Percentiles rank a stretch among this genome's conserved stretches.
These are phyloP conservation scores for Phoxinus phoxinus DNA, from an alignment of 2,113 vertebrate species.

Conservation along the genomic window DNA sequence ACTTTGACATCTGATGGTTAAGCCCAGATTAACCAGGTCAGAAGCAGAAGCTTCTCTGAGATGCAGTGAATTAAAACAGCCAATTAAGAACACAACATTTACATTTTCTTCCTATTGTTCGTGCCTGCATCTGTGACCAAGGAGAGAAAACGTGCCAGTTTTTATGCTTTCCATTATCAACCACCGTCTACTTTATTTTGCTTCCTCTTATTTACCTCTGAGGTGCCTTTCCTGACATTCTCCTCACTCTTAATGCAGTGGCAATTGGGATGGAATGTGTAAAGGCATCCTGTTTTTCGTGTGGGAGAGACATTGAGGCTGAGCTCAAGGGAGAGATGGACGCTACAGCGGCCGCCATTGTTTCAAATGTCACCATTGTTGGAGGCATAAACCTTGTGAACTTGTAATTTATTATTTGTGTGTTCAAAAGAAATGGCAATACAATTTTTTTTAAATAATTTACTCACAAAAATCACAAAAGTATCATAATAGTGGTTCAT, in stretches of 20 bases:
- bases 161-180: conserved; percentile 48
- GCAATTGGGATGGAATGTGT: conserved; percentile 43
- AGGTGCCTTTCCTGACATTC: conserved; percentile 48
- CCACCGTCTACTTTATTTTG: background rate
- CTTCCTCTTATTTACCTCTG: conserved; percentile 42
- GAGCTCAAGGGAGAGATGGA: conserved; percentile 22
- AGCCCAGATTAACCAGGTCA: background rate
- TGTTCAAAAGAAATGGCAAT: background rate
- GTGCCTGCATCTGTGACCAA: background rate
- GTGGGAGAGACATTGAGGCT: background rate
- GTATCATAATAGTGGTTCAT: background rate
- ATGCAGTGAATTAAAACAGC: background rate
- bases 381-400: background rate
- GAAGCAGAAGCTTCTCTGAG: background rate
- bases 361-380: conserved; percentile 1
- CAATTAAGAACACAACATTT: background rate
- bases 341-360: background rate
- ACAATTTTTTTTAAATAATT: background rate
- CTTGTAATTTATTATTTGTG: background rate
- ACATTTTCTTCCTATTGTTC: background rate
- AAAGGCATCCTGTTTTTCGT: conserved; percentile 56
- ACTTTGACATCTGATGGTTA: background rate
- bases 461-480: background rate
- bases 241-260: background rate
- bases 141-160: conserved; percentile 7